A percentile compares a stretch with the other conserved stretches of the same genome.
Evolutionary conservation across 1,140 invertebrate species (phyloP).

Genomic region (Whitmania pigra): DNA sequence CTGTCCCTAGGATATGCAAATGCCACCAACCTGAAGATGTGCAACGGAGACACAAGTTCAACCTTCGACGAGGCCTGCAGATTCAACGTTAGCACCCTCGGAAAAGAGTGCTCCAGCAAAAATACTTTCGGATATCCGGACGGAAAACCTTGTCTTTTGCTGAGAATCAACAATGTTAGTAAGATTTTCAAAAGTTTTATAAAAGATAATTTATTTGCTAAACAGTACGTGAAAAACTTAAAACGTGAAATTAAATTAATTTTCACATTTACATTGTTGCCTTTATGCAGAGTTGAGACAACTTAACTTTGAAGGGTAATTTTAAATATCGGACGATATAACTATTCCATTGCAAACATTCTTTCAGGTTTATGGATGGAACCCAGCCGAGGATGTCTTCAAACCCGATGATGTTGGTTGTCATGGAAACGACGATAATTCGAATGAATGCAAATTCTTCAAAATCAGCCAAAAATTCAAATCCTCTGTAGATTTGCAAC

Average conservation of each 20-base stretch:
- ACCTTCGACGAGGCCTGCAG: no score
- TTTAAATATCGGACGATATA: no score
- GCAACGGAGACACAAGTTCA: no score
- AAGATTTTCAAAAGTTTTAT: not conserved
- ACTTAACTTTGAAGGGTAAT: no score
- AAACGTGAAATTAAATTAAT: no score
- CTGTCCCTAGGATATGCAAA: no score
- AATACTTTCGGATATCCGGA: slow-evolving; percentile 12
- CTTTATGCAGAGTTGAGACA: no score
- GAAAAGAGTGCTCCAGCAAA: not conserved
- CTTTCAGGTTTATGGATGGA: not conserved
- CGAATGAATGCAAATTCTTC: not conserved
- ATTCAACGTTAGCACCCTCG: not conserved
- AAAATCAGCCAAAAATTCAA: not conserved
- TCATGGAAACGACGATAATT: not conserved
- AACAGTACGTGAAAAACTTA: no score
- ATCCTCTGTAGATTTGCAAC: not conserved
- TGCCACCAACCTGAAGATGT: no score
- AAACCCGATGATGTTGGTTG: not conserved
- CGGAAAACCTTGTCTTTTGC: slow-evolving; percentile 16
- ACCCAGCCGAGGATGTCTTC: not conserved
- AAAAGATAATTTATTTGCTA: not conserved
- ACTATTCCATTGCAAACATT: no score
- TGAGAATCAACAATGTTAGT: slow-evolving; percentile 15
- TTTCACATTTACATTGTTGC: no score